Evolutionary conservation across 1,140 invertebrate species (phyloP), one percentile per base, ranked within the genome.

Genomic region (Rhyacophila brunnea): DNA sequence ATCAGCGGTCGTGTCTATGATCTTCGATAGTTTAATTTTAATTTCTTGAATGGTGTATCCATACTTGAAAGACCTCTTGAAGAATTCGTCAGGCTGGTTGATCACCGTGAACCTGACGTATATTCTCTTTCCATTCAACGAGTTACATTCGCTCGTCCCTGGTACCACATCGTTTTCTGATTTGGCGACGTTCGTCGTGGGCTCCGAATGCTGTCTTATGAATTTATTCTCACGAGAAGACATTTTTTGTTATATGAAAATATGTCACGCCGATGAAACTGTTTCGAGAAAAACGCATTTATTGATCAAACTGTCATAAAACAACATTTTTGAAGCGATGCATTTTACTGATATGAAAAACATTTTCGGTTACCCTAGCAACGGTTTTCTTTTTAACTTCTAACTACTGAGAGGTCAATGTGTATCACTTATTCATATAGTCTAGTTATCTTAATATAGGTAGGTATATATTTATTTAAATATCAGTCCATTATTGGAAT

Each of bases 71-170:
- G 58, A 60, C 17, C 57, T 46, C 19, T 42, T 58, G 36, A 60
- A 64, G 19, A 32, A 51, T 15, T 64, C 62, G n/a, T 64, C 58
- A 7, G 47, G 52, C 34, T 60, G 62, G 20, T 60, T 52, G 20
- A 45, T 34, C 40, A 64, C 52, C 9, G 40, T 47, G 32, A 64
- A 64, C 3, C 35, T 53, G 10, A 64, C 34, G 7, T 57, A 34
- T 32, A 60, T 46, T 46, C 57, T 52, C n/a, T 64, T 60, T 3
- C 54, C 62, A 20, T 64, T 58, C 48, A 64, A 38, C 13, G 62
- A 64, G 11, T 19, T 36, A 18, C 62, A 51, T 1, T 64, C 62
- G 4, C 19, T 38, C 28, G 43, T 52, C 34, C 60, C 62, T 10
- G 19, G 18, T 10, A 13, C 2, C 0, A 43, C 9, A 10, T 60